Conservation (phyloP, 2,888 invertebrate genomes). For the Sacculina carcini region DNA sequence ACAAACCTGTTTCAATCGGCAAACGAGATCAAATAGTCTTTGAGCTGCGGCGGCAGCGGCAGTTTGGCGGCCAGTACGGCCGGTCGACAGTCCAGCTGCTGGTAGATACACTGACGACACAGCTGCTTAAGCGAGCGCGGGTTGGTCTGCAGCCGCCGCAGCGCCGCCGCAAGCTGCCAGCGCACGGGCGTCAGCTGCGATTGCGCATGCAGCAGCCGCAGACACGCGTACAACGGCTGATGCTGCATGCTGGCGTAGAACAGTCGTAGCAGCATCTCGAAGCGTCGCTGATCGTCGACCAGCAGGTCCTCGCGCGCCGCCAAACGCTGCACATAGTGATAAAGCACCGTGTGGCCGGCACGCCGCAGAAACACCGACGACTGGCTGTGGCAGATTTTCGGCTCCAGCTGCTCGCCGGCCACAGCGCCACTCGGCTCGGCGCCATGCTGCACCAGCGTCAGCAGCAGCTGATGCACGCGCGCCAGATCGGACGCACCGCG, state of each 20-base stretch:
- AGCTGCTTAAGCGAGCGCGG: conserved; percentile 45
- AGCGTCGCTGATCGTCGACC: conserved; percentile 32
- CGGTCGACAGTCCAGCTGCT: conserved; percentile 33
- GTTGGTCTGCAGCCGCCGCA: conserved; percentile 27
- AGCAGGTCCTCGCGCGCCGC: conserved; percentile 31
- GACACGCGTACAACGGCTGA: conserved; percentile 35
- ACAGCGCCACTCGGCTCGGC: conserved; percentile 33
- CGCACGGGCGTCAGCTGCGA: conserved; percentile 29
- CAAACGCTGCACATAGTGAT: conserved; percentile 40
- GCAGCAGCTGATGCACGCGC: conserved; percentile 39
- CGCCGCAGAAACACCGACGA: conserved; percentile 22
- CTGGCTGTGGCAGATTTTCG: conserved; percentile 26
- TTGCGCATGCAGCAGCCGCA: conserved; percentile 33
- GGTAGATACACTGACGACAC: conserved; percentile 38
- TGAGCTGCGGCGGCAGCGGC: conserved; percentile 36
- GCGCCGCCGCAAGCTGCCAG: conserved; percentile 8
- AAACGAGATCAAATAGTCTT: conserved; percentile 39
- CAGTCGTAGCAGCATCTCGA: conserved; percentile 35
- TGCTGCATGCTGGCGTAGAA: conserved; percentile 40
- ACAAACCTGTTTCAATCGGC: too few relatives aligned
- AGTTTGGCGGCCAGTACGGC: conserved; percentile 36
- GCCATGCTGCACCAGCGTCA: conserved; percentile 42
- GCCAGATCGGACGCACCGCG: conserved; percentile 36
- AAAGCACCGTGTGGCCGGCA: conserved; percentile 24
- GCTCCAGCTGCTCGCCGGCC: too few relatives aligned